Conservation (phyloP, 2,797 vertebrate genomes). For the Brachymystax lenok region DNA sequence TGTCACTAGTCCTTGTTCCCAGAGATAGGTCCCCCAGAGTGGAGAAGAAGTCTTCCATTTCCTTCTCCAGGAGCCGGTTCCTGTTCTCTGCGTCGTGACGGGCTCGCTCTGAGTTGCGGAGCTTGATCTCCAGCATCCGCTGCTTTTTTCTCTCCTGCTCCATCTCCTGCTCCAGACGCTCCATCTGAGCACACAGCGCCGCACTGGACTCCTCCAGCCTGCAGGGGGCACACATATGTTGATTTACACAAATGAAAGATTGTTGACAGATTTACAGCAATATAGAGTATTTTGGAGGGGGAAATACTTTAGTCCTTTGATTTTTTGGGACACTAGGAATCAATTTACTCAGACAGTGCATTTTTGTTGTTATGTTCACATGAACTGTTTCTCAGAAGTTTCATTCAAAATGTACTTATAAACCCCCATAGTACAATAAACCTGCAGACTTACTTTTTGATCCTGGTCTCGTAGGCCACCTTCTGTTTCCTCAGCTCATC, state of each 20-base stretch:
- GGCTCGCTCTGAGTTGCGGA: conserved; percentile 90
- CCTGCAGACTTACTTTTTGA: conserved; percentile 82
- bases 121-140: conserved; percentile 90
- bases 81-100: conserved; percentile 90
- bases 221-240: conserved; percentile 43
- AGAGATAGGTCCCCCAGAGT: conserved; percentile 87
- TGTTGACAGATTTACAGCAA: not conserved
- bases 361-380: too few relatives aligned
- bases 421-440: too few relatives aligned
- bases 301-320: too few relatives aligned
- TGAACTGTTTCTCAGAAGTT: too few relatives aligned
- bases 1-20: conserved; percentile 74
- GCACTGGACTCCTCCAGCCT: conserved; percentile 88
- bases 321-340: too few relatives aligned
- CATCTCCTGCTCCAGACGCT: conserved; percentile 86
- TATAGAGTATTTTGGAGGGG: too few relatives aligned
- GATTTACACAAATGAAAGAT: not conserved
- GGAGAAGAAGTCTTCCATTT: conserved; percentile 96
- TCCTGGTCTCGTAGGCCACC: conserved; percentile 81
- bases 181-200: conserved; percentile 80
- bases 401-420: too few relatives aligned
- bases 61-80: conserved; percentile 89
- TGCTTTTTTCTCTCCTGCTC: conserved; percentile 89
- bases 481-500: conserved; percentile 86
- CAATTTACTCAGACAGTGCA: too few relatives aligned